A percentile compares a stretch with the other conserved stretches of the same genome.
Conservation (phyloP, 2,888 invertebrate species). For the Drosophila eohydei region DNA sequence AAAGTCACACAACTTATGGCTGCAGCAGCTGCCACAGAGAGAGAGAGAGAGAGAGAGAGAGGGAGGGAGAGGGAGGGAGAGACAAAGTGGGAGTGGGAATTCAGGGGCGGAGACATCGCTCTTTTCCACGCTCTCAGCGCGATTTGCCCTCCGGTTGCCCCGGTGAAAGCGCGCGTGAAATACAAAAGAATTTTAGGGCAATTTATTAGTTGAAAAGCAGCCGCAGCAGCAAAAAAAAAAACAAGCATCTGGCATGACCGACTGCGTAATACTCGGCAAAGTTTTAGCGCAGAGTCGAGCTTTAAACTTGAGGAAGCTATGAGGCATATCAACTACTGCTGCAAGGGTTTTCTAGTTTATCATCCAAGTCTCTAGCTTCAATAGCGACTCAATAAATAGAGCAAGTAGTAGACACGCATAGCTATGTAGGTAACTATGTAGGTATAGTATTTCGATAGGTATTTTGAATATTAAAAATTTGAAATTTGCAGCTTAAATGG, state of each 20-base stretch:
- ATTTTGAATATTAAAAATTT: no score
- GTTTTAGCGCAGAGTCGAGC: no score
- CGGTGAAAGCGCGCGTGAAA: constrained; percentile 75
- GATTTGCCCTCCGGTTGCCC: constrained; percentile 41
- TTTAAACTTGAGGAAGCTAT: no score
- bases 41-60: not conserved
- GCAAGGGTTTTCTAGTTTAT: no score
- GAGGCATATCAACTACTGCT: no score
- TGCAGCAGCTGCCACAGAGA: constrained; percentile 53
- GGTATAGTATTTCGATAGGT: no score
- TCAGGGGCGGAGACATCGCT: not conserved
- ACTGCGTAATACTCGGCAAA: not conserved
- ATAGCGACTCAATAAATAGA: no score
- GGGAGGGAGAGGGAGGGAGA: not conserved
- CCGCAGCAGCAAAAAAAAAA: constrained; percentile 17
- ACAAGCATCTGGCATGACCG: not conserved
- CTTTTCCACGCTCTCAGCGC: not conserved
- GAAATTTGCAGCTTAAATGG: no score
- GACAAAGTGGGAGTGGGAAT: not conserved
- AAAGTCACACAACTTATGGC: constrained; percentile 77
- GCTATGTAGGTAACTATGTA: no score
- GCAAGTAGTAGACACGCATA: no score
- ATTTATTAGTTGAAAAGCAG: constrained; percentile 73
- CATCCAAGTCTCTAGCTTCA: no score
- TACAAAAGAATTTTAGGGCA: constrained; percentile 75